These are phyloP conservation scores for Beris chalybata DNA, from an alignment of 2,888 invertebrate species.

Conservation along the genomic window DNA sequence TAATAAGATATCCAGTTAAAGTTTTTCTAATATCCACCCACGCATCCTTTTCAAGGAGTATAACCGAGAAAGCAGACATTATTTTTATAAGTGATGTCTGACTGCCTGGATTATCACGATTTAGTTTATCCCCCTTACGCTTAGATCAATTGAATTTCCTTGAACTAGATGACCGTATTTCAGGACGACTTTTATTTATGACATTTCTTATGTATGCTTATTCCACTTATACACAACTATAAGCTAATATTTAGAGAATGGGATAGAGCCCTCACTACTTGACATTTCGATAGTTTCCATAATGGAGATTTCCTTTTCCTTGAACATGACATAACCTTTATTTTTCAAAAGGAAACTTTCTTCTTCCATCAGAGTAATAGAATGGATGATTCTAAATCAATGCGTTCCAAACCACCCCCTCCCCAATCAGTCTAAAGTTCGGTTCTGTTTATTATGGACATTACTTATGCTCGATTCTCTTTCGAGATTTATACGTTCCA, in stretches of 20 bases:
- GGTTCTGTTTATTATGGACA: constrained; percentile 33
- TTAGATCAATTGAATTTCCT: constrained; percentile 38
- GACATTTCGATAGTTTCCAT: not conserved
- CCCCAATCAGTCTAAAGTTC: constrained; percentile 14
- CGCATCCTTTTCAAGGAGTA: not conserved
- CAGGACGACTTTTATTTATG: constrained; percentile 37
- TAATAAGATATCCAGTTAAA: constrained; percentile 35
- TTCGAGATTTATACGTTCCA: constrained; percentile 36
- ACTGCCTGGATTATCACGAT: not conserved
- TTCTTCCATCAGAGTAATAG: constrained; percentile 35
- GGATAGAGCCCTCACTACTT: not conserved
- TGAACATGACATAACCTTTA: constrained; percentile 1
- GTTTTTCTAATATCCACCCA: constrained; percentile 11
- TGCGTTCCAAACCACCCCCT: not conserved
- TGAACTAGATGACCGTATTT: constrained; percentile 2
- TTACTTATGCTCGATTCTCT: constrained; percentile 37
- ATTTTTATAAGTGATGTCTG: not conserved
- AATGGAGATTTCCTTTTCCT: not conserved
- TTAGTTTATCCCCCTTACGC: constrained; percentile 34
- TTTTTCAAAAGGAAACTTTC: constrained; percentile 26
- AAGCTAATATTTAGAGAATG: not conserved
- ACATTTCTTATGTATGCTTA: constrained; percentile 24
- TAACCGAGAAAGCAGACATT: constrained; percentile 11
- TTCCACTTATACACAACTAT: constrained; percentile 32
- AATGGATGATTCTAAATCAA: constrained; percentile 11